Base-by-base conservation (phyloP, 2,797 vertebrate species). In the Pteronotus mesoamericanus region DNA sequence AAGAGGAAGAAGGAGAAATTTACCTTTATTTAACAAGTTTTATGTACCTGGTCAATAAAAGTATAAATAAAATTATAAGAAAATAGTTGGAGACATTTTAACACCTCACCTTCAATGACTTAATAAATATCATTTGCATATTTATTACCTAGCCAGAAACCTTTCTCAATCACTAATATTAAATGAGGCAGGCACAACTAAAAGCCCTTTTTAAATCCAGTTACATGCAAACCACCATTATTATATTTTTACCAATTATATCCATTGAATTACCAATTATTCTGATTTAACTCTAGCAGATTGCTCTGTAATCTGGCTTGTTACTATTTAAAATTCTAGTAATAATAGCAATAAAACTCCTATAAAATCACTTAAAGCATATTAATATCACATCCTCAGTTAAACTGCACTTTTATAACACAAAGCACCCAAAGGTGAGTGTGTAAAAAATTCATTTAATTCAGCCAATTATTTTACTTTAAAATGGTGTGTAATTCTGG, bases 401-500 rank as follows among this genome's bases (percentile, higher is more conserved):
- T 89, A 93, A 88, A 69, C 32, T 89, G 4, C 2, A 80, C 9
- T 85, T 86, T 91, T 94, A 88, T 26, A 88, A 61, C 10, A 92
- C 86, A 39, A 92, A 57, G 44, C 26, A 82, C 11, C 29, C 88
- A 51, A 75, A 78, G 16, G 3, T 91, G 29, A 96, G 12, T 24
- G 2, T 24, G 74, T 59, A 74, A 95, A 57, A 86, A 86, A 84
- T 77, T 89, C n/a, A 92, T 94, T 85, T 77, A 71, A 42, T 74
- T 66, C 22, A 93, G 24, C 1, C 61, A 75, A 6, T 97, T 86
- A 91, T 59, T 94, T 97, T 90, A 83, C 42, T 88, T 88, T 88
- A 64, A 97, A 88, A 37, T 46, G 12, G 95, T 88, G 69, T 55
- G 3, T 71, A 66, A 79, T 86, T 88, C 26, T 48, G 19, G 1